Percentiles rank a stretch among this genome's conserved stretches.
These are phyloP conservation scores for Anoplius nigerrimus DNA, from an alignment of 2,888 invertebrate species.

Conservation along the genomic window DNA sequence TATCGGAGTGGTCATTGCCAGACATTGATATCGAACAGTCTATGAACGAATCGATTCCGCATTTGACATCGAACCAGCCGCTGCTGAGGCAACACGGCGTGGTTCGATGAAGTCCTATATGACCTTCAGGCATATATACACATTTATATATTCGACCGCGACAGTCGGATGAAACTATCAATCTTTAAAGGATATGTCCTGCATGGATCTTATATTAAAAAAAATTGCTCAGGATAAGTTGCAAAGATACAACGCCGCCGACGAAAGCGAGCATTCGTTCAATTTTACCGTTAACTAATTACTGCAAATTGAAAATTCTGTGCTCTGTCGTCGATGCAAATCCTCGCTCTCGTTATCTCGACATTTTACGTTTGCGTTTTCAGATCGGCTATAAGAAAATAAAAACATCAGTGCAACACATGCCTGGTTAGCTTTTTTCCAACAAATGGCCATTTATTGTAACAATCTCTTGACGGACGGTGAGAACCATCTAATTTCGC, in stretches of 20 bases:
- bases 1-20: too few species aligned
- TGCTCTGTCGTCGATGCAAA: too few species aligned
- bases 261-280: too few species aligned
- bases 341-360: constrained; percentile 9
- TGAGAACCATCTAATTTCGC: too few species aligned
- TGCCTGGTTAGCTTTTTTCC: constrained; percentile 40
- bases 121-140: constrained; percentile 33
- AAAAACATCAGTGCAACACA: constrained; percentile 45
- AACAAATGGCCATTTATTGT: constrained; percentile 55
- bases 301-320: too few species aligned
- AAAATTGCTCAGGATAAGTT: background rate
- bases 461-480: constrained; percentile 30
- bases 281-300: background rate
- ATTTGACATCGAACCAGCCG: too few species aligned
- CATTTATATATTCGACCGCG: constrained; percentile 45
- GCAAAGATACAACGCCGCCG: background rate
- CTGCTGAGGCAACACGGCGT: too few species aligned
- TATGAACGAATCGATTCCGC: too few species aligned
- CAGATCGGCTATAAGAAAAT: constrained; percentile 20
- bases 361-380: background rate
- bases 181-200: too few species aligned
- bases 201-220: too few species aligned
- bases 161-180: constrained; percentile 27
- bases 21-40: too few species aligned
- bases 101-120: constrained; percentile 41